phyloP scores from a whole-genome alignment of 2,888 invertebrate species.

The Salpingus planirostris region DNA sequence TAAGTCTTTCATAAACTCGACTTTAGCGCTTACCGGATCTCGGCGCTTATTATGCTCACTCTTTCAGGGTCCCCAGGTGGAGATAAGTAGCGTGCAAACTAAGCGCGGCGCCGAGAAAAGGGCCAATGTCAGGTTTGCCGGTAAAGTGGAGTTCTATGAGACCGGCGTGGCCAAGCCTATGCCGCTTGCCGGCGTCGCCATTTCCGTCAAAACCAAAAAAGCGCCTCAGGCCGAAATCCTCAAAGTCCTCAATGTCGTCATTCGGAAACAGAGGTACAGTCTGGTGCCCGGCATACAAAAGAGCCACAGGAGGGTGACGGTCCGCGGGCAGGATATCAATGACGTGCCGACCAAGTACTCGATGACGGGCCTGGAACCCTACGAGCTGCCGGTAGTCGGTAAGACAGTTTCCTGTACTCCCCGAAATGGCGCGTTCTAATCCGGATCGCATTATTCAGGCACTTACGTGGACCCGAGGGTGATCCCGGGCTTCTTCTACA shows the following conservation, averaged over 20 bases:
- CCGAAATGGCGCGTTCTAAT: too few relatives aligned
- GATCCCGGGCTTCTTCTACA: conserved; percentile 64
- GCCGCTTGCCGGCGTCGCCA: conserved; percentile 51
- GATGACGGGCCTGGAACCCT: conserved; percentile 55
- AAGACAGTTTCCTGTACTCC: too few relatives aligned
- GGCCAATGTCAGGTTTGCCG: conserved; percentile 52
- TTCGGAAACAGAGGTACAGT: conserved; percentile 46
- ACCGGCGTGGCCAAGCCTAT: conserved; percentile 52
- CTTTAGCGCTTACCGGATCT: conserved; percentile 8
- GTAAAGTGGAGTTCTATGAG: conserved; percentile 62
- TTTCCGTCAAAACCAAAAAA: conserved; percentile 45
- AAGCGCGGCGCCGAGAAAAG: conserved; percentile 49
- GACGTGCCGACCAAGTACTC: conserved; percentile 61
- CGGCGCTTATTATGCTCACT: conserved; percentile 34
- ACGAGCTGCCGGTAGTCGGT: conserved; percentile 65
- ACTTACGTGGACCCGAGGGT: conserved; percentile 66
- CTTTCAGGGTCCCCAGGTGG: conserved; percentile 46
- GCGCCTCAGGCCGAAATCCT: conserved; percentile 46
- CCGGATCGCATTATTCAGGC: conserved; percentile 28
- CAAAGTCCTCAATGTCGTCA: conserved; percentile 50
- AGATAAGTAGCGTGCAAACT: conserved; percentile 38
- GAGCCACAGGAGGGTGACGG: conserved; percentile 52
- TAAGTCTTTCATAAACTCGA: conserved; percentile 36
- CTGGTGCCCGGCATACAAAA: conserved; percentile 57
- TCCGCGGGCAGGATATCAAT: conserved; percentile 51